Evolutionary conservation across 2,888 invertebrate species (phyloP).

Genomic region (Scaptomyza polygonia): DNA sequence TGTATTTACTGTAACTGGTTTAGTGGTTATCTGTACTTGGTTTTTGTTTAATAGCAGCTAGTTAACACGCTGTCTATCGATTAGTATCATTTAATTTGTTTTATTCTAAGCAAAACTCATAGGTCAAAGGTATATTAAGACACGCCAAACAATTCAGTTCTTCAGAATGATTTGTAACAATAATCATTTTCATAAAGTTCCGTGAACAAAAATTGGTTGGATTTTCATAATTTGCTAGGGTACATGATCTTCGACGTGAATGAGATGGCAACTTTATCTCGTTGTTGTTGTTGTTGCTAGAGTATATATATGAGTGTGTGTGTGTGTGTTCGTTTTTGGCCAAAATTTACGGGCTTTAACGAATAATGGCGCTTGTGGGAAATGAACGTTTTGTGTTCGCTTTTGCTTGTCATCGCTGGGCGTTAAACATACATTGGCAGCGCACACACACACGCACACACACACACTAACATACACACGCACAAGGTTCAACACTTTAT

Average conservation of each 20-base stretch:
- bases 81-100: no score
- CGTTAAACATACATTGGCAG: constrained; percentile 49
- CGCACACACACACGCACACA: constrained; percentile 43
- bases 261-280: not conserved
- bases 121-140: not conserved
- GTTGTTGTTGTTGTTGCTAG: constrained; percentile 22
- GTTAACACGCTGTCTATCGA: no score
- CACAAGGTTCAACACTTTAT: constrained; percentile 75
- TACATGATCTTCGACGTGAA: constrained; percentile 1
- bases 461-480: constrained; percentile 54
- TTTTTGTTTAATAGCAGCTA: no score
- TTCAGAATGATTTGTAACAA: not conserved
- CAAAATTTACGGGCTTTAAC: constrained; percentile 79
- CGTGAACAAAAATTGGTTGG: not conserved
- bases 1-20: no score
- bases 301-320: constrained; percentile 17
- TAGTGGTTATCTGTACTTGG: no score
- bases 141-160: not conserved
- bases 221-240: not conserved
- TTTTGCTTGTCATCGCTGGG: constrained; percentile 76
- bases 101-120: not conserved
- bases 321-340: constrained; percentile 57
- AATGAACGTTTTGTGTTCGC: constrained; percentile 80
- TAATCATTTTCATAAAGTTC: not conserved
- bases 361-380: constrained; percentile 79